Percentiles rank a stretch among this genome's conserved stretches.
Evolutionary conservation across 2,113 vertebrate species (phyloP).

Genomic region (Hyperopisus bebe): DNA sequence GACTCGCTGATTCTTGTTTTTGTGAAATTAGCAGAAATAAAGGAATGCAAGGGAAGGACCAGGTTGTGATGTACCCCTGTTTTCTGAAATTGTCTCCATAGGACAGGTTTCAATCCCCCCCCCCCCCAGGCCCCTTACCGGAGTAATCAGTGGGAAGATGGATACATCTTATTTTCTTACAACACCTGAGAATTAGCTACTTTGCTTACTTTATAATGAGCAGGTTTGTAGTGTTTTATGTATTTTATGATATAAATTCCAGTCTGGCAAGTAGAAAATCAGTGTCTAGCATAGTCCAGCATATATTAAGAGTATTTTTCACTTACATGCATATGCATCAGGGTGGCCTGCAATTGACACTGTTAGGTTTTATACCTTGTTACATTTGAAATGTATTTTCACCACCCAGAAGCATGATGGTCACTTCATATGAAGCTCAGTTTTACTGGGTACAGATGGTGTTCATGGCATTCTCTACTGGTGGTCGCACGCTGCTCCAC

Average conservation of each 20-base stretch:
- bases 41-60: neutral
- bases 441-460: neutral
- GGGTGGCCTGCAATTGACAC: neutral
- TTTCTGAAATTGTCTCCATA: neutral
- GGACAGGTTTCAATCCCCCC: neutral
- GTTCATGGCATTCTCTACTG: neutral
- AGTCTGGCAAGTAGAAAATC: neutral
- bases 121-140: neutral
- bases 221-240: neutral
- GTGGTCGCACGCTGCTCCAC: neutral
- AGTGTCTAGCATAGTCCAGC: neutral
- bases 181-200: neutral
- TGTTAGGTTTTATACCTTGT: neutral
- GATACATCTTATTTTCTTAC: neutral
- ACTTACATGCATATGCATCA: neutral
- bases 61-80: neutral
- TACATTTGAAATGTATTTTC: neutral
- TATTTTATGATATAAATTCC: neutral
- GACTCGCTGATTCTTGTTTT: neutral
- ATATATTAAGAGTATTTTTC: neutral
- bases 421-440: neutral
- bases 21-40: neutral
- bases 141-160: neutral
- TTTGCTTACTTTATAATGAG: neutral
- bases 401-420: neutral